phyloP scores from a whole-genome alignment of 1,140 invertebrate species.

The Cydia splendana region DNA sequence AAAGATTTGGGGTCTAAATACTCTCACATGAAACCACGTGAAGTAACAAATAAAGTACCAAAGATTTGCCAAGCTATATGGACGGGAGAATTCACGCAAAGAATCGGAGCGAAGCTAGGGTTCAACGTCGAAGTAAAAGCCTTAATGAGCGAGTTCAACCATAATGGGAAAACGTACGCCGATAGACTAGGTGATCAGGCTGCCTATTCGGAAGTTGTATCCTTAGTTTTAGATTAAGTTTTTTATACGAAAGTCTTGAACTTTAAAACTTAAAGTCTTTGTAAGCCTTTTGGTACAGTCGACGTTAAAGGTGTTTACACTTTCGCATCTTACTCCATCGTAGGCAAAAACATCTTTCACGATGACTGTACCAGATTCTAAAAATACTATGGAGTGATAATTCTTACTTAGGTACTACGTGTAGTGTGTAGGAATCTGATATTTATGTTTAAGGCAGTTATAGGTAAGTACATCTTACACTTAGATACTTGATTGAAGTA shows the following conservation, averaged over 20 bases:
- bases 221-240: slow-evolving; percentile 43
- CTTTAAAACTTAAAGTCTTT: no score
- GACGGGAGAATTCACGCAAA: slow-evolving; percentile 80
- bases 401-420: no score
- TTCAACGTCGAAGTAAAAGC: slow-evolving; percentile 79
- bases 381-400: no score
- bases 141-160: slow-evolving; percentile 76
- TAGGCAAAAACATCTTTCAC: no score
- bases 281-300: no score
- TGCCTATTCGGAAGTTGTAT: slow-evolving; percentile 60
- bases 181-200: slow-evolving; percentile 73
- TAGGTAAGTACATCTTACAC: no score
- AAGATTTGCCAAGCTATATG: slow-evolving; percentile 81
- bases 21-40: slow-evolving; percentile 52
- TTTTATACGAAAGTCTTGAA: not conserved
- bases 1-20: slow-evolving; percentile 68
- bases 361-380: no score
- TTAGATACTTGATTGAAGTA: no score
- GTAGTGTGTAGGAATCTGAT: no score
- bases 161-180: slow-evolving; percentile 80
- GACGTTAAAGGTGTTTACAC: no score
- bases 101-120: slow-evolving; percentile 77
- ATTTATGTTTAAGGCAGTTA: no score
- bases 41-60: slow-evolving; percentile 67
- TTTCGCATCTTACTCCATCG: no score